Evolutionary conservation across 92 coral and sea anemone species (phyloP), one percentile per base, ranked within the genome.

Genomic region (Epizoanthus illoricatus): DNA sequence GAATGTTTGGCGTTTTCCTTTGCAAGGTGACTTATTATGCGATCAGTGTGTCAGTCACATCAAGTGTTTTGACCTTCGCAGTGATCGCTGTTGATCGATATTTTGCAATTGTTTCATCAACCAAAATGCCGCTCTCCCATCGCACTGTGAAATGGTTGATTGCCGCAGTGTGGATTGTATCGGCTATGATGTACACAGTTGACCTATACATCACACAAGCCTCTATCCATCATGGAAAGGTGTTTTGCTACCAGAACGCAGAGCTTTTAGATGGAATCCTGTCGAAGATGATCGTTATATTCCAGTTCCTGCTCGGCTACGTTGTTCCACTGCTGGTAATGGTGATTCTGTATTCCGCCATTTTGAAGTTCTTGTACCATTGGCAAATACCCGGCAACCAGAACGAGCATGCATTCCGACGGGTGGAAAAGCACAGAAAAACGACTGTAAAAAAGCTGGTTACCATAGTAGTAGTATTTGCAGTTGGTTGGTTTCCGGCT

Each of bases 321-420:
- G 5, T n/a, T 18, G 41, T 75, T 75, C 81, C 81, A 3, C 69
- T 75, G 39, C 49, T 75, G 19, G 21, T 60, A 33, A 59, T 60
- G 68, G 43, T 49, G 15, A n/a, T 60, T 3, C 59, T 75, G 81
- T 75, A 75, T 69, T 39, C 67, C 8, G 62, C 63, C n/a, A 58
- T 75, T 40, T 19, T 75, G 56, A 28, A 68, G 6, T 75, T 75
- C 68, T 58, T 75, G 23, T 75, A 75, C 81, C 17, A 36, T 3
- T 75, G 81, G 81, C 81, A n/a, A 75, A 75, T 75, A 59, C 81
- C 81, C 39, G 81, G 81, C 9, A 75, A 58, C 18, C 81, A 75
- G 60, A 75, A 15, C 36, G 81, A 75, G n/a, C 3, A 0, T 16
- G 42, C 28, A 3, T 75, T 68, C 8, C 81, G 81, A 19, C 81